Base-by-base conservation (phyloP, 2,888 invertebrate genomes). In the Papilio protenor region DNA sequence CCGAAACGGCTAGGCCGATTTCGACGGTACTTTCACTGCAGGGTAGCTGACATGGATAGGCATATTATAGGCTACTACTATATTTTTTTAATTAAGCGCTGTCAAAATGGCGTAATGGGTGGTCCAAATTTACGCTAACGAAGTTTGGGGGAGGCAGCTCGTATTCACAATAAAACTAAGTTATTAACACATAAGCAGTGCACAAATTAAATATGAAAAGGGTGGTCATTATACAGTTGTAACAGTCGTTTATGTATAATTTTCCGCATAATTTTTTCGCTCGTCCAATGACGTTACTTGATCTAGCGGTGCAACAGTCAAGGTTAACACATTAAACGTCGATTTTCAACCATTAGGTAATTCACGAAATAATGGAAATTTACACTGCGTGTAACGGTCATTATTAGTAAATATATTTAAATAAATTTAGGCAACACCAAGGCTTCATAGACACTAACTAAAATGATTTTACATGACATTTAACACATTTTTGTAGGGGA, bases 281-380 rank as follows among this genome's bases (percentile, higher is more conserved):
- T 40, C 57, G 76, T 64, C 16, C 55, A 73, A 52, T 76, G 21
- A 76, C 71, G 72, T 72, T 55, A 76, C 55, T 47, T 52, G 47
- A 40, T 21, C 14, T 6, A 23, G 64, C 55, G 55, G 59, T 40
- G 55, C 64, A 70, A 75, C 40, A 69, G 49, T 73, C 77, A 77
- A 77, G 73, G 73, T 27, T 57, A 64, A n/a, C 47, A 21, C 66
- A 40, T 69, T 40, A 52, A 57, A 69, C 45, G n/a, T 40, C 40
- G 33, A 69, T 69, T 69, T 69, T 57, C 40, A 75, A 74, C 47
- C 59, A 47, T 57, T 73, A 72, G n/a, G 72, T 55, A 72, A 72
- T 33, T 10, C 49, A 52, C 71, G 8, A 71, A 49, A 55, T 72
- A n/a, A 72, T 72, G 45, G 45, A 69, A 69, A 66, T 66, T 45